Evolutionary conservation across 2,113 vertebrate genomes (phyloP).

Genomic region (Ahaetulla prasina): DNA sequence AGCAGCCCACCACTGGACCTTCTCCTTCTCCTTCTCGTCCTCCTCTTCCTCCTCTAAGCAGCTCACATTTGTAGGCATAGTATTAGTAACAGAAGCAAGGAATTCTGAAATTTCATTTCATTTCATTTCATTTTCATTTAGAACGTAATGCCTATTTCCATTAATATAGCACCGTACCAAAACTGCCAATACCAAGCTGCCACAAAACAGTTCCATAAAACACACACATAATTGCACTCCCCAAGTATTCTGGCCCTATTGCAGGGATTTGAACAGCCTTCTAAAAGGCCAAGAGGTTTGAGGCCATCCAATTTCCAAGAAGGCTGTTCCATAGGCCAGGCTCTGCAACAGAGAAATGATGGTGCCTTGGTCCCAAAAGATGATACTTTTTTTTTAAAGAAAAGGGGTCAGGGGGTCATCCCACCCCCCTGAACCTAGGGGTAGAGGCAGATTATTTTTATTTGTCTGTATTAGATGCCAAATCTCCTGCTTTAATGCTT

Average conservation of each 20-base stretch:
- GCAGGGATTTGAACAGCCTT: not conserved
- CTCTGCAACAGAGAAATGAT: not conserved
- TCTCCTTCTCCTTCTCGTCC: not conserved
- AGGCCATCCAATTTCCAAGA: not conserved
- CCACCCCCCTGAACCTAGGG: not conserved
- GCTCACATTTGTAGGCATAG: not conserved
- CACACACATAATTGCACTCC: not conserved
- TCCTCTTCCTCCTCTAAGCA: not conserved
- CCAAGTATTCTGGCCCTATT: not conserved
- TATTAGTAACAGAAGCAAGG: not conserved
- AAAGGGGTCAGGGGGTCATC: not conserved
- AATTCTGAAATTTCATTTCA: not conserved
- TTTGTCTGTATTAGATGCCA: not conserved
- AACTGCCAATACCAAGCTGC: not conserved
- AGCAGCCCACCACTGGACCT: no score
- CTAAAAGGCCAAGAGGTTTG: not conserved
- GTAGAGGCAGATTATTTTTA: not conserved
- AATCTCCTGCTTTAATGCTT: not conserved
- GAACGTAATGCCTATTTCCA: not conserved
- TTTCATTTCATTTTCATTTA: not conserved
- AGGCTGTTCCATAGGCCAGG: not conserved
- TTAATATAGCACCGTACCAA: not conserved
- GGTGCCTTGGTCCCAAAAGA: not conserved
- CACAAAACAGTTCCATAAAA: not conserved
- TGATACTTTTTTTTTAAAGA: not conserved